These are phyloP conservation scores for Ginglymostoma cirratum DNA, from an alignment of 2,113 vertebrate species.

Conservation along the genomic window DNA sequence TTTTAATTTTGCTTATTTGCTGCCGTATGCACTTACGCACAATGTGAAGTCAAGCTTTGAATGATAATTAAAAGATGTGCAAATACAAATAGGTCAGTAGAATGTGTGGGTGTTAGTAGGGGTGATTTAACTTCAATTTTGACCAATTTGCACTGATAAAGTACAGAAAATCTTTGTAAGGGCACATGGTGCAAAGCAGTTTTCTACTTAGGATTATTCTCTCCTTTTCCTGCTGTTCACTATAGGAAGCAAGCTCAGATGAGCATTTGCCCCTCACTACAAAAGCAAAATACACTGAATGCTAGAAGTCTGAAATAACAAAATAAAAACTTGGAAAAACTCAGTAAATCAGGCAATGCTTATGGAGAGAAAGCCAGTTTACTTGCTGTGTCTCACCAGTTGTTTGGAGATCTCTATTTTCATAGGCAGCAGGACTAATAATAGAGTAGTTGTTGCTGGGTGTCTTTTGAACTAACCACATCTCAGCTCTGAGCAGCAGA, in stretches of 20 bases:
- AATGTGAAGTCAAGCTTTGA: not conserved
- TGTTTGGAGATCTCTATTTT: not conserved
- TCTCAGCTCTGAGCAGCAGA: not conserved
- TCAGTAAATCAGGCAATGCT: too few species aligned
- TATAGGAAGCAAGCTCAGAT: not conserved
- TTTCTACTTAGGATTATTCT: not conserved
- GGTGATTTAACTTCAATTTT: not conserved
- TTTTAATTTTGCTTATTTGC: not conserved
- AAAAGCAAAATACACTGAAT: too few species aligned
- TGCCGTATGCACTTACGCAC: too few species aligned
- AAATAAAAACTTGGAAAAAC: too few species aligned
- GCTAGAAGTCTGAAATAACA: too few species aligned
- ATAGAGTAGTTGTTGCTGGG: not conserved
- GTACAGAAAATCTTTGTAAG: not conserved
- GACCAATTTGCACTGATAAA: not conserved
- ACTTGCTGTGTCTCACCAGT: not conserved
- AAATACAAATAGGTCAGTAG: not conserved
- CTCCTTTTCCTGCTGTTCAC: not conserved
- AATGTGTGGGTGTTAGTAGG: not conserved
- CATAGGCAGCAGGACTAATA: not conserved
- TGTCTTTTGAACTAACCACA: not conserved
- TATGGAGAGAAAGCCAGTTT: not conserved
- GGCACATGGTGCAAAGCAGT: too few species aligned
- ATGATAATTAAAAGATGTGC: conserved; percentile 7
- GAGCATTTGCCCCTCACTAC: not conserved